Conservation (phyloP, 2,797 vertebrate genomes). For the Spondyliosoma cantharus region DNA sequence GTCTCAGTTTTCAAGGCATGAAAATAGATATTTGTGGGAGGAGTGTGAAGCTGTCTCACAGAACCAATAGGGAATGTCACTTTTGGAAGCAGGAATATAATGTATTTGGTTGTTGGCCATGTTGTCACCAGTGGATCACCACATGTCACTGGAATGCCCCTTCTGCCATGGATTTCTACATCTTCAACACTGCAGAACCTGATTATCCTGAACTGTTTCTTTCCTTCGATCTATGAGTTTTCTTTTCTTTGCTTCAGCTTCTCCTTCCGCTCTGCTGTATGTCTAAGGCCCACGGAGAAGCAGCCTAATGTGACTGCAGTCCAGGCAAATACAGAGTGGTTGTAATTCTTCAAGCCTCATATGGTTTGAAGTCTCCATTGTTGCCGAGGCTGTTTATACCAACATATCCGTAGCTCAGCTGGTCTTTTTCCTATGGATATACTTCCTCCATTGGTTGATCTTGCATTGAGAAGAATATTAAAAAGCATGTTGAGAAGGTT, state of each 20-base stretch:
- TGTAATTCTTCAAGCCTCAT: neutral
- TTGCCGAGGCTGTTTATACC: conserved; percentile 25
- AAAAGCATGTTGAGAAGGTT: neutral
- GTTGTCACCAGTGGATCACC: conserved; percentile 7
- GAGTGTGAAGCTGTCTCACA: conserved; percentile 12
- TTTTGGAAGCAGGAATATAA: conserved; percentile 16
- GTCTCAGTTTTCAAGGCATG: conserved; percentile 53
- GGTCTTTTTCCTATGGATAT: conserved; percentile 16
- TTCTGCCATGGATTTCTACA: neutral
- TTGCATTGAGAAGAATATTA: neutral
- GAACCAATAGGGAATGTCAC: conserved; percentile 28
- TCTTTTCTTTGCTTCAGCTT: neutral
- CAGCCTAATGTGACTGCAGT: neutral
- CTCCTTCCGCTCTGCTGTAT: neutral
- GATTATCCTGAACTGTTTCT: conserved; percentile 47
- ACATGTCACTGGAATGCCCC: conserved; percentile 10
- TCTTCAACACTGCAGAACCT: conserved; percentile 36
- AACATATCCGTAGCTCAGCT: neutral
- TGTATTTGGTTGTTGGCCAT: conserved; percentile 19
- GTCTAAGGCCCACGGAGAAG: neutral
- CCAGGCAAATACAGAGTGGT: neutral
- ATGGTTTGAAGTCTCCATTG: conserved; percentile 11
- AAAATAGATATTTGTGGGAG: conserved; percentile 53
- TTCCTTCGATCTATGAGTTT: neutral
- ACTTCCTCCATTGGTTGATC: neutral